Percentiles rank a stretch among this genome's conserved stretches.
These are phyloP conservation scores for Lasioglossum albipes DNA, from an alignment of 1,140 invertebrate genomes.

Conservation along the genomic window DNA sequence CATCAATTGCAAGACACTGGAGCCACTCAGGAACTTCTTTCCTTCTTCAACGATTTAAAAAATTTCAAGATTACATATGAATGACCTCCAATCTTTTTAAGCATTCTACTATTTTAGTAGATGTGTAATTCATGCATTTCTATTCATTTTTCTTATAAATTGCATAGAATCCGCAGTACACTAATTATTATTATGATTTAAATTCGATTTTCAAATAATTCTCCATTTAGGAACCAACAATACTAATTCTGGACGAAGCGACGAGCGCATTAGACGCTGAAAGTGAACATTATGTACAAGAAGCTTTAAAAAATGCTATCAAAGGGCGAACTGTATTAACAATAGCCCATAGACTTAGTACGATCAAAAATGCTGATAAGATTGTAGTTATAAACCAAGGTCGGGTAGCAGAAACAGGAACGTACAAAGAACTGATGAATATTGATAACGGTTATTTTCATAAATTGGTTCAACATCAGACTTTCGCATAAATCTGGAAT, in stretches of 20 bases:
- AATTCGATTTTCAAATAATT: conserved; percentile 66
- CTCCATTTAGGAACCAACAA: conserved; percentile 87
- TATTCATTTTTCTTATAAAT: no score
- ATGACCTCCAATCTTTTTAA: no score
- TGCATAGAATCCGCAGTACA: no score
- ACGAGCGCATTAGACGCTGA: conserved; percentile 95
- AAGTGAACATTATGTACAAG: conserved; percentile 93
- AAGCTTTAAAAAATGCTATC: conserved; percentile 90
- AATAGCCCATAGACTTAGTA: conserved; percentile 95
- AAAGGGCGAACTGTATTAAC: conserved; percentile 93
- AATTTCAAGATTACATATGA: no score
- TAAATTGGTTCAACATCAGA: conserved; percentile 85
- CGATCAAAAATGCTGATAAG: conserved; percentile 93
- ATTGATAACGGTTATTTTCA: conserved; percentile 83
- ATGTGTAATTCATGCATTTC: no score
- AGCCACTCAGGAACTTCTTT: no score
- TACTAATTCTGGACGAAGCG: conserved; percentile 92
- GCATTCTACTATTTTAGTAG: no score
- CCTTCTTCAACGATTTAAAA: no score
- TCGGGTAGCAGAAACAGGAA: conserved; percentile 89
- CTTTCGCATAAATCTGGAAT: conserved; percentile 73
- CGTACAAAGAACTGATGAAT: conserved; percentile 86
- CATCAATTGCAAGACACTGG: no score
- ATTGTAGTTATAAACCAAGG: conserved; percentile 95
- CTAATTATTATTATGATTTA: not conserved